phyloP scores from a whole-genome alignment of 1,140 invertebrate genomes.

The Microplitis mediator region DNA sequence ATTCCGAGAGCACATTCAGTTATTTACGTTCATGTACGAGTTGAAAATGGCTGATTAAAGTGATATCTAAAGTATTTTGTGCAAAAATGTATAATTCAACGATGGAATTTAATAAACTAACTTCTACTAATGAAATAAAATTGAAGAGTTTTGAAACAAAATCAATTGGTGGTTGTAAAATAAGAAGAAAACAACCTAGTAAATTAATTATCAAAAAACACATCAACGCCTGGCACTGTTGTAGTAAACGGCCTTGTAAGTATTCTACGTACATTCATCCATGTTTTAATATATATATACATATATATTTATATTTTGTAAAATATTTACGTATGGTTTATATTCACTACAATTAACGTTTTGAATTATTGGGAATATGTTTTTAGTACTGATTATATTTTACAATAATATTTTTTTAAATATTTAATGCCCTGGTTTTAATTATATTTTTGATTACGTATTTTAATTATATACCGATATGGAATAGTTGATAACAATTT shows the following conservation, averaged over 20 bases:
- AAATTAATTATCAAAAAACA: constrained; percentile 1
- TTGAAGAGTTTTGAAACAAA: constrained; percentile 4
- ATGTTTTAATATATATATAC: neutral
- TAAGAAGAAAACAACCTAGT: constrained; percentile 16
- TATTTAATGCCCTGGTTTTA: neutral
- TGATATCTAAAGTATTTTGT: constrained; percentile 30
- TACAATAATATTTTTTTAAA: too few species aligned
- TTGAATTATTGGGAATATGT: too few species aligned
- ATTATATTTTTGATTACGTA: neutral
- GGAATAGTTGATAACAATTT: too few species aligned
- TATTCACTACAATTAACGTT: too few species aligned
- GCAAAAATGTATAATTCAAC: constrained; percentile 41
- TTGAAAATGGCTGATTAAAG: constrained; percentile 47
- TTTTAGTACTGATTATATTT: too few species aligned
- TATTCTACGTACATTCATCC: constrained; percentile 8
- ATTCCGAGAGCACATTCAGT: neutral
- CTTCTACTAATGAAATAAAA: constrained; percentile 24
- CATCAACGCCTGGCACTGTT: constrained; percentile 28
- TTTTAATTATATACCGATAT: neutral
- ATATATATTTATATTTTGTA: neutral
- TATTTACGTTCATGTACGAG: constrained; percentile 9
- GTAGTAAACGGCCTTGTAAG: constrained; percentile 39
- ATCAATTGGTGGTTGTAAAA: constrained; percentile 10
- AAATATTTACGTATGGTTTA: too few species aligned
- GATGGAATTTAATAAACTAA: constrained; percentile 42